Percentiles rank a stretch among this genome's conserved stretches.
Evolutionary conservation across 1,140 invertebrate species (phyloP).

Genomic region (Teleogryllus occipitalis): DNA sequence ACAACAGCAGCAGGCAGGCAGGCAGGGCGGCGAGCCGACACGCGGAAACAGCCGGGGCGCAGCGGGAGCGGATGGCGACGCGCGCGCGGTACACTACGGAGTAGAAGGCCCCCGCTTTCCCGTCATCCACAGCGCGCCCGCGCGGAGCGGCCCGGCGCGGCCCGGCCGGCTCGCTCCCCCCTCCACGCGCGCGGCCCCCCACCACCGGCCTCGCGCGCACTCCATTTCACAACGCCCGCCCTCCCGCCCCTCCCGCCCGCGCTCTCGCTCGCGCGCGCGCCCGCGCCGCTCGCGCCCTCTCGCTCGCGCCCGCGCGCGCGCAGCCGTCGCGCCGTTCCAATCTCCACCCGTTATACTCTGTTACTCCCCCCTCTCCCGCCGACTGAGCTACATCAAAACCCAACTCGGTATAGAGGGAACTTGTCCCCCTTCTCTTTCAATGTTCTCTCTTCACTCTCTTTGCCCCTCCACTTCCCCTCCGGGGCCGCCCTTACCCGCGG

Average conservation of each 20-base stretch:
- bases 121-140: neutral
- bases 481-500: neutral
- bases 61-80: neutral
- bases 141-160: too few relatives aligned
- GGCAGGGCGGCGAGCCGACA: neutral
- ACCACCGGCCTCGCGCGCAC: neutral
- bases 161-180: too few relatives aligned
- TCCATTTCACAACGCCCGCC: neutral
- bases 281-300: neutral
- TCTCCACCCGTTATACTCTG: conserved; percentile 7
- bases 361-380: neutral
- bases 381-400: neutral
- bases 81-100: neutral
- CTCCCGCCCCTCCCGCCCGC: too few relatives aligned
- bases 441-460: conserved; percentile 7
- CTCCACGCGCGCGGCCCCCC: neutral
- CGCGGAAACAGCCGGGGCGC: neutral
- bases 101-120: neutral
- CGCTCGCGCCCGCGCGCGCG: conserved; percentile 2
- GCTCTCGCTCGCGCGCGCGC: neutral
- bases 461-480: conserved; percentile 10
- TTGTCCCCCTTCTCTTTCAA: conserved; percentile 12
- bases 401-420: conserved; percentile 7
- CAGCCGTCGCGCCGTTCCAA: conserved; percentile 12
- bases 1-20: neutral